Base-by-base conservation (phyloP, 2,888 invertebrate species). In the Hydroisotoma schaefferi region DNA sequence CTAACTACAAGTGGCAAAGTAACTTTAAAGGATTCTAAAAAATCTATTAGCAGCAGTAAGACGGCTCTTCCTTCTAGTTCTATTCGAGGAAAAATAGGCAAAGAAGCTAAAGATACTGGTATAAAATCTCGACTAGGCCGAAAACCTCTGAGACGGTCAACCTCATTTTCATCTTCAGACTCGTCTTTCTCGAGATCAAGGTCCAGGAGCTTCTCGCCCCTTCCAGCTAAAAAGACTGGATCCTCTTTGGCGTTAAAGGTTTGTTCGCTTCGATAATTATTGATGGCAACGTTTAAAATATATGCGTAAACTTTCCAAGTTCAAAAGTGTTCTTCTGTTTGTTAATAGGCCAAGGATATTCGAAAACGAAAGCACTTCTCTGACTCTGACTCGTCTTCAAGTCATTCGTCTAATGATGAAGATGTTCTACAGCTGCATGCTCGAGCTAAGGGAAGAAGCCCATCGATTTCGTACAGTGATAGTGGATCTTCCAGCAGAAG, bases 351-450 rank as follows among this genome's bases (percentile, higher is more conserved):
- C 3, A 40, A 40, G 20, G 40, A 40, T 40, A 20, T 5, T 15
- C 40, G 4, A 40, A 27, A 10, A 54, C 55, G 33, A 48, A 38
- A 26, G n/a, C 27, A 12, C 15, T 26, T 5, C 2, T 23, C 47
- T 1, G 40, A 48, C 15, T 59, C 61, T 2, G 33, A 58, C 2
- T 58, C 59, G 28, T 46, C 46, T 5, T 28, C 58, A 26, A 56
- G 63, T 22, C 33, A 54, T 8, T 59, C 63, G 1, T 57, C 57
- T 12, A 57, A 62, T 20, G 65, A 68, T 49, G 64, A 62, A 15
- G 69, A 69, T 55, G 69, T 69, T 20, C 40, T 69, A 4, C 60
- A 69, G 49, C 49, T 69, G 20, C 67, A 69, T 56, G 62, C 69
- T 18, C 55, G 54, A 40, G 15, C 28, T n/a, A 28, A 49, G 18